Evolutionary conservation across 92 coral and sea anemone species (phyloP).

Genomic region (Scolanthus callimorphus): DNA sequence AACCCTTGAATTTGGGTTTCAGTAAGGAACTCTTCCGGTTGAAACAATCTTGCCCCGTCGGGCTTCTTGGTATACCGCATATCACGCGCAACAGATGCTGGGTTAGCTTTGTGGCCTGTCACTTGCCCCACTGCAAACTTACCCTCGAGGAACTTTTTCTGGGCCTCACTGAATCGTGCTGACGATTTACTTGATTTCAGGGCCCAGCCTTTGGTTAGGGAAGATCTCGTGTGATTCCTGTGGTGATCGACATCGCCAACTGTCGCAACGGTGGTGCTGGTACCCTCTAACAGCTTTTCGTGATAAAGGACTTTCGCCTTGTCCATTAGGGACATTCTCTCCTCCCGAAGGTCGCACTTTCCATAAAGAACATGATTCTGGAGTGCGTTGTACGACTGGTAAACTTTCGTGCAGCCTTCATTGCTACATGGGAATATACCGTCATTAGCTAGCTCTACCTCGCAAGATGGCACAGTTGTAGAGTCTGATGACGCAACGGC

Average conservation of each 20-base stretch:
- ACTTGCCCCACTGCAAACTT: not conserved
- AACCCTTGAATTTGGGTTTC: not conserved
- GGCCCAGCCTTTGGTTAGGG: not conserved
- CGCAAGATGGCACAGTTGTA: too few species aligned
- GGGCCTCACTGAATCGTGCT: not conserved
- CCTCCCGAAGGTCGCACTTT: not conserved
- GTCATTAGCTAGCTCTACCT: too few species aligned
- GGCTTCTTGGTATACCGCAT: not conserved
- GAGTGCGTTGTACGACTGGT: not conserved
- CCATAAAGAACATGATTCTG: not conserved
- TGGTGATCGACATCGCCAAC: not conserved
- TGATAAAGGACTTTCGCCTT: not conserved
- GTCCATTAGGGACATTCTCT: not conserved
- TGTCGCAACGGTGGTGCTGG: not conserved
- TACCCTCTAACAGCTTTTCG: not conserved
- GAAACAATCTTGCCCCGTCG: not conserved
- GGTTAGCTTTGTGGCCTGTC: not conserved
- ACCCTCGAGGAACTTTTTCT: not conserved
- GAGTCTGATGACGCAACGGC: not conserved
- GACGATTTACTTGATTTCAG: not conserved
- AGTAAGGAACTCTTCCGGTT: not conserved
- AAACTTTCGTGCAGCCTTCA: not conserved
- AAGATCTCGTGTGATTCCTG: not conserved
- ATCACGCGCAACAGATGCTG: not conserved
- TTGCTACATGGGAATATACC: not conserved